A percentile compares a stretch with the other conserved stretches of the same genome.
Conservation (phyloP, 2,113 vertebrate species). For the Grantiella picta region DNA sequence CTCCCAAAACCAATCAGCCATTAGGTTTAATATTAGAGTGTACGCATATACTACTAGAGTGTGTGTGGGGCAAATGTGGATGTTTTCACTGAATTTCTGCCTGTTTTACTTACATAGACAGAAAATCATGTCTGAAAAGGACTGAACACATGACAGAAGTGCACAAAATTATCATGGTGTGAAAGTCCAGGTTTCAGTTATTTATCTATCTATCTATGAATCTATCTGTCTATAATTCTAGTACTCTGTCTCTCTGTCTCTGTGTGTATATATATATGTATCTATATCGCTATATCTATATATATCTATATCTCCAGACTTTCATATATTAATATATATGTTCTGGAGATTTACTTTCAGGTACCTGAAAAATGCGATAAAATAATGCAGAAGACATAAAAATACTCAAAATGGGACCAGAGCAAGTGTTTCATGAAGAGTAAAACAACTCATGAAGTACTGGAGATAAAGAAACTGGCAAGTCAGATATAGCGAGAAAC, state of each 20-base stretch:
- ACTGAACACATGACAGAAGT: background rate
- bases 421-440: conserved; percentile 12
- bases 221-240: background rate
- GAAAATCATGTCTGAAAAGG: background rate
- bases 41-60: background rate
- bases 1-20: background rate
- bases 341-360: conserved; percentile 19
- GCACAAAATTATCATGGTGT: background rate
- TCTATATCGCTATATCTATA: background rate
- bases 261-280: too few species aligned
- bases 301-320: background rate
- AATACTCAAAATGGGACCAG: conserved; percentile 31
- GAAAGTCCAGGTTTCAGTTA: background rate
- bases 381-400: conserved; percentile 36
- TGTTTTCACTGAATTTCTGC: background rate
- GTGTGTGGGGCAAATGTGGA: background rate
- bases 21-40: background rate
- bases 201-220: background rate
- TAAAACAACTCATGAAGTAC: conserved; percentile 33
- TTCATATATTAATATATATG: conserved; percentile 12
- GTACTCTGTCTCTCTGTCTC: background rate
- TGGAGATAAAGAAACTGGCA: conserved; percentile 43
- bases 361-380: conserved; percentile 15
- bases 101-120: background rate
- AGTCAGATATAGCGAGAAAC: conserved; percentile 34